Evolutionary conservation across 2,888 invertebrate genomes (phyloP), one percentile per base, ranked within the genome.

Genomic region (Brachynemurus nebulosus): DNA sequence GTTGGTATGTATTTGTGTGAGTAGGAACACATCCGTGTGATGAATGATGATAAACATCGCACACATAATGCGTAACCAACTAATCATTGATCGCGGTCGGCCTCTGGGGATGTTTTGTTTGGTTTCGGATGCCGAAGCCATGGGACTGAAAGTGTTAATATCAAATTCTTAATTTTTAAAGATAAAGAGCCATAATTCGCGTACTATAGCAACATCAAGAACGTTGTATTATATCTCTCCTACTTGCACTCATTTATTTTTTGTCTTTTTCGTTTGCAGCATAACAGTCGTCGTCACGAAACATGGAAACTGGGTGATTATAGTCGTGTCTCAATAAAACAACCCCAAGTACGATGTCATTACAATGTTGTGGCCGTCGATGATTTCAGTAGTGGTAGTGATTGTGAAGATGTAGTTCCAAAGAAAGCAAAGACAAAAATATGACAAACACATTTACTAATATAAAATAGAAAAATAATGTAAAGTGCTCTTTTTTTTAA

Each of bases 341-440:
- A 66, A 49, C 65, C 66, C 37, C 65, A 64, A 55, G 65, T 66
- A 43, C 65, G 65, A 40, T 66, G 66, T 53, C 65, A 66, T 51
- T 66, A 66, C 55, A 66, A 65, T 49, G 64, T 66, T 46, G 65
- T 65, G 47, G 59, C 64, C 47, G 63, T 64, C 49, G 63, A 62
- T 53, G 54, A 56, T 48, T 64, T 63, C 40, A 62, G 60, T 17
- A 64, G 64, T 51, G 59, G 60, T 16, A 61, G 59, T 53, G 64
- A 64, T 54, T 17, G 27, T 19, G 37, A 37, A 20, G 12, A 16
- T 7, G 11, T 18, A 12, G 16, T 21, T 9, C 17, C 18, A 14
- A 8, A 23, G 27, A 37, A 27, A 25, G 25, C 44, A 25, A 44
- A 38, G 21, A 37, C 30, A 30, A 12, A 30, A 30, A 30, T 4